Percentiles rank a stretch among this genome's conserved stretches.
These are phyloP conservation scores for Macropodus opercularis DNA, from an alignment of 2,797 vertebrate genomes.

Conservation along the genomic window DNA sequence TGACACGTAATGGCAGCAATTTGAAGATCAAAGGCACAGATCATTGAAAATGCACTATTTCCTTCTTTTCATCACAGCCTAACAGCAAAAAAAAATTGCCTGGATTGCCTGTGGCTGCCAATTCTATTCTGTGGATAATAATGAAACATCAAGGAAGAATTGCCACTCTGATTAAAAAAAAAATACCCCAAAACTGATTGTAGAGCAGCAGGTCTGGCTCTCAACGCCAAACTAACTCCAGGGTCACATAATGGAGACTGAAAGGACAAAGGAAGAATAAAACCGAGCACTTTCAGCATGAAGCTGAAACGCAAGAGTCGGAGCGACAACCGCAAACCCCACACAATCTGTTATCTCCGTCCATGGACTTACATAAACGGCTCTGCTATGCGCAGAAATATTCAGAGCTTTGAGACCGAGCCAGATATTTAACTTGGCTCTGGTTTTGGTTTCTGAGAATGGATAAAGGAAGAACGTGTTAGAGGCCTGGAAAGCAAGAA, in stretches of 20 bases:
- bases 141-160: constrained; percentile 22
- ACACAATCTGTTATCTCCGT: constrained; percentile 68
- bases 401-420: constrained; percentile 56
- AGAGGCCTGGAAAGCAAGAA: constrained; percentile 35
- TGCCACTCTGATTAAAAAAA: constrained; percentile 56
- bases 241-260: constrained; percentile 25
- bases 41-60: constrained; percentile 50
- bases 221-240: constrained; percentile 55
- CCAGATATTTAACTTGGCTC: constrained; percentile 77
- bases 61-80: constrained; percentile 15
- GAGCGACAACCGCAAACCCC: constrained; percentile 57
- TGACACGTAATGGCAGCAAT: constrained; percentile 60
- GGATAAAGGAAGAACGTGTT: constrained; percentile 45
- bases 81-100: constrained; percentile 8
- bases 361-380: constrained; percentile 59
- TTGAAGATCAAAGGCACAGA: constrained; percentile 69
- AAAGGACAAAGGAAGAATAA: constrained; percentile 16
- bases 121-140: constrained; percentile 39
- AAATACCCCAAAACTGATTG: too few species aligned
- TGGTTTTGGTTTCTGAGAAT: constrained; percentile 40
- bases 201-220: constrained; percentile 38
- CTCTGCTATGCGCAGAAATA: constrained; percentile 56
- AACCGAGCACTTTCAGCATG: too few species aligned
- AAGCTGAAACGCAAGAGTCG: constrained; percentile 43
- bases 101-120: constrained; percentile 33